These are phyloP conservation scores for Lamprotornis superbus DNA, from an alignment of 2,113 vertebrate species.

Conservation along the genomic window DNA sequence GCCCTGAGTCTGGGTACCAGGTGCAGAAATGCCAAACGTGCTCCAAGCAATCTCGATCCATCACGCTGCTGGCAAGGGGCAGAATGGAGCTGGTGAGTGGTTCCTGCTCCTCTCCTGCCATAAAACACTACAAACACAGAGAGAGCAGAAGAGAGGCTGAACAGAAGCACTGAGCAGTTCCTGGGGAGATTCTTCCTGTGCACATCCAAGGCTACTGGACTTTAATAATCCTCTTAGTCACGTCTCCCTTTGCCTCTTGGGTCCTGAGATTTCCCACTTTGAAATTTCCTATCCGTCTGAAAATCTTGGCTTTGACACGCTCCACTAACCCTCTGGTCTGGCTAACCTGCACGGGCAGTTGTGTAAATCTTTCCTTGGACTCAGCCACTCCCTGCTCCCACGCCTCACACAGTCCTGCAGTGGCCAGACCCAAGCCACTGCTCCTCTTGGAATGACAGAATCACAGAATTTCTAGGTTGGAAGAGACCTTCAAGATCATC, in stretches of 20 bases:
- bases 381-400: neutral
- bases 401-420: rapidly evolving
- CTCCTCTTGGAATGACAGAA: rapidly evolving
- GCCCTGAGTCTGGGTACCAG: neutral
- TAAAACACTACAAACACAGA: neutral
- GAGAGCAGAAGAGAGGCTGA: neutral
- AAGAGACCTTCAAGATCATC: no score
- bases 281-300: neutral
- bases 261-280: neutral
- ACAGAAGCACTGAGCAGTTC: neutral
- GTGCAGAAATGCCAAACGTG: neutral
- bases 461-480: no score
- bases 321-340: neutral
- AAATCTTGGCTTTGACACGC: neutral
- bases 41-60: neutral
- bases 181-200: neutral
- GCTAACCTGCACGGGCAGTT: neutral
- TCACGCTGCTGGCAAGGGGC: neutral
- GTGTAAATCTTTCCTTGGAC: neutral
- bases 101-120: conserved; percentile 10
- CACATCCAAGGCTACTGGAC: neutral
- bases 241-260: neutral
- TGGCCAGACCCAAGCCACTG: neutral
- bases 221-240: neutral
- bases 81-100: neutral